Percentiles rank a stretch among this genome's conserved stretches.
phyloP scores from a whole-genome alignment of 2,888 invertebrate genomes.

The Neoascia interrupta region DNA sequence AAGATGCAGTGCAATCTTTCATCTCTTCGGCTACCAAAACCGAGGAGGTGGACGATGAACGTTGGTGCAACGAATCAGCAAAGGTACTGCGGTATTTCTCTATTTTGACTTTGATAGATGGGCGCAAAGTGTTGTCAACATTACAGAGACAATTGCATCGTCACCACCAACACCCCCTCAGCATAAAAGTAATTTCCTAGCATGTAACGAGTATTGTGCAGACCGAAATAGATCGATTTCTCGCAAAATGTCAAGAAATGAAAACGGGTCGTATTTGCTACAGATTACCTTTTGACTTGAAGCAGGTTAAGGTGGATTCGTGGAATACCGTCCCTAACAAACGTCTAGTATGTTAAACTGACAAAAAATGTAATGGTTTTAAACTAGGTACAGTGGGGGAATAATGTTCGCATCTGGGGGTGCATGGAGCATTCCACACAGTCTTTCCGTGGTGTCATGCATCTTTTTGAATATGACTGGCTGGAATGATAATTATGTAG shows the following conservation, averaged over 20 bases:
- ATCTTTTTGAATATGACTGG: too few relatives aligned
- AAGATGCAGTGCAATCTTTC: slow-evolving; percentile 46
- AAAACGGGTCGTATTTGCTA: slow-evolving; percentile 34
- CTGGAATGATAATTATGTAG: too few relatives aligned
- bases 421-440: too few relatives aligned
- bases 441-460: too few relatives aligned
- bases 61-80: neutral
- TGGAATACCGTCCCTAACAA: too few relatives aligned
- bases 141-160: slow-evolving; percentile 42
- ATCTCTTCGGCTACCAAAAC: slow-evolving; percentile 24
- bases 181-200: slow-evolving; percentile 14
- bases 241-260: slow-evolving; percentile 45
- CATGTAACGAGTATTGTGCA: slow-evolving; percentile 31
- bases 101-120: slow-evolving; percentile 80
- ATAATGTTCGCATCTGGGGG: too few relatives aligned
- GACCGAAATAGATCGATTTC: slow-evolving; percentile 64
- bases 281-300: slow-evolving; percentile 22
- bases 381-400: too few relatives aligned
- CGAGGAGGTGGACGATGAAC: neutral
- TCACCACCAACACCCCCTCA: slow-evolving; percentile 20
- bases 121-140: slow-evolving; percentile 71
- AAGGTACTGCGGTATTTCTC: slow-evolving; percentile 73
- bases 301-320: too few relatives aligned
- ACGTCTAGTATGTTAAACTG: too few relatives aligned
- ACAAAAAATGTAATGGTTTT: too few relatives aligned